These are phyloP conservation scores for Calliopum simillimum DNA, from an alignment of 2,888 invertebrate species.

Conservation along the genomic window DNA sequence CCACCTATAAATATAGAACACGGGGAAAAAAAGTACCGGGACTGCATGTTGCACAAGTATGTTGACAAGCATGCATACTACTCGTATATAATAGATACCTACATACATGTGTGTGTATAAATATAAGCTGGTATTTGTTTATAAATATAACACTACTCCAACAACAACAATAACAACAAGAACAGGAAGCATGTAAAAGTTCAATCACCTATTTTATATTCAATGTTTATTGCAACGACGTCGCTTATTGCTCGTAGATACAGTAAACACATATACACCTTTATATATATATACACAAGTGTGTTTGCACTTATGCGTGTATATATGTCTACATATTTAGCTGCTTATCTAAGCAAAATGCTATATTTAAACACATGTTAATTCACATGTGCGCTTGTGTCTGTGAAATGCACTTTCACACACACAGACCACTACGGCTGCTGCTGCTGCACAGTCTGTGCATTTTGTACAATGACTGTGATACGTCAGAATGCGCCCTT, in stretches of 20 bases:
- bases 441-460: conserved; percentile 2
- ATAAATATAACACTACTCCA: conserved; percentile 41
- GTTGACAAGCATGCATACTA: background rate
- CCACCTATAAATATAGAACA: conserved; percentile 19
- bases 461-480: conserved; percentile 47
- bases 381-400: conserved; percentile 6
- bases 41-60: background rate
- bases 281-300: background rate
- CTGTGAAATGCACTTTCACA: conserved; percentile 14
- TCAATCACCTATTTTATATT: conserved; percentile 28
- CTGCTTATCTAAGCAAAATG: conserved; percentile 20
- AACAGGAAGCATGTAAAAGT: conserved; percentile 34
- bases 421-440: background rate
- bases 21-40: background rate
- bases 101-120: conserved; percentile 7
- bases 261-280: conserved; percentile 20
- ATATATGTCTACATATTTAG: conserved; percentile 3
- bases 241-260: conserved; percentile 2
- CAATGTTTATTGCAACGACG: conserved; percentile 19
- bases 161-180: conserved; percentile 32
- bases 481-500: conserved; percentile 51
- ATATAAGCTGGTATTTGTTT: conserved; percentile 40
- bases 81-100: too few relatives aligned
- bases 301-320: conserved; percentile 1
- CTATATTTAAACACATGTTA: conserved; percentile 16